phyloP scores from a whole-genome alignment of 2,797 vertebrate genomes.

The Mycteria americana region DNA sequence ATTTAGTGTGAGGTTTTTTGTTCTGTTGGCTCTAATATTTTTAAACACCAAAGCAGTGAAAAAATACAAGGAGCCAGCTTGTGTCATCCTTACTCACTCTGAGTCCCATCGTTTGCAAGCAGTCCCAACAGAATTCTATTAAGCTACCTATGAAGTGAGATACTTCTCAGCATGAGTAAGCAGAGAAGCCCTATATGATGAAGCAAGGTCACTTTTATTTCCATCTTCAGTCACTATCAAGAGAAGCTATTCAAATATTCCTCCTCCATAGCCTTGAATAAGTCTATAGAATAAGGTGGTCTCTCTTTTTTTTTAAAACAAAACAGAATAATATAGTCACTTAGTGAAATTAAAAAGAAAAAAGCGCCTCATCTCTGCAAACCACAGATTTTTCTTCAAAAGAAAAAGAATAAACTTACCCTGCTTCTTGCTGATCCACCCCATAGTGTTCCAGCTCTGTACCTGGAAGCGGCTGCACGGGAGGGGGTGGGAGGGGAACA shows the following conservation, averaged over 20 bases:
- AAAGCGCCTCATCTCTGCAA: not conserved
- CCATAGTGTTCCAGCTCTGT: conserved; percentile 94
- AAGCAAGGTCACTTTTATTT: conserved; percentile 63
- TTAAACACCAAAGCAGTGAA: conserved; percentile 55
- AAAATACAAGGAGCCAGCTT: conserved; percentile 13
- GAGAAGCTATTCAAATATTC: not conserved
- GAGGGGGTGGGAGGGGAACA: conserved; percentile 93
- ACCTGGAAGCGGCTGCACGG: conserved; percentile 93
- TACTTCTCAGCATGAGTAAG: not conserved
- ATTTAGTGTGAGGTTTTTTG: not conserved
- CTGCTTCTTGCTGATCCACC: conserved; percentile 89
- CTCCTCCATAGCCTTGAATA: not conserved
- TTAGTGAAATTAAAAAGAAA: not conserved
- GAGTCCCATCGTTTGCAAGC: not conserved
- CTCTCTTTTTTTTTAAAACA: not conserved
- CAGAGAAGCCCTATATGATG: not conserved
- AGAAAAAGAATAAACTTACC: conserved; percentile 66
- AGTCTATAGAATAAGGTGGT: not conserved
- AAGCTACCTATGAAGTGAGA: not conserved
- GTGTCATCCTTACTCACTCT: not conserved
- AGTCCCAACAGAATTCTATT: conserved; percentile 4
- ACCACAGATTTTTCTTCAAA: not conserved
- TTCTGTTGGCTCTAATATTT: conserved; percentile 30
- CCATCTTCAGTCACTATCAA: conserved; percentile 45
- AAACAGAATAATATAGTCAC: not conserved